Percentiles rank a stretch among this genome's conserved stretches.
Conservation (phyloP, 2,888 invertebrate species). For the Habrosyne pyritoides region DNA sequence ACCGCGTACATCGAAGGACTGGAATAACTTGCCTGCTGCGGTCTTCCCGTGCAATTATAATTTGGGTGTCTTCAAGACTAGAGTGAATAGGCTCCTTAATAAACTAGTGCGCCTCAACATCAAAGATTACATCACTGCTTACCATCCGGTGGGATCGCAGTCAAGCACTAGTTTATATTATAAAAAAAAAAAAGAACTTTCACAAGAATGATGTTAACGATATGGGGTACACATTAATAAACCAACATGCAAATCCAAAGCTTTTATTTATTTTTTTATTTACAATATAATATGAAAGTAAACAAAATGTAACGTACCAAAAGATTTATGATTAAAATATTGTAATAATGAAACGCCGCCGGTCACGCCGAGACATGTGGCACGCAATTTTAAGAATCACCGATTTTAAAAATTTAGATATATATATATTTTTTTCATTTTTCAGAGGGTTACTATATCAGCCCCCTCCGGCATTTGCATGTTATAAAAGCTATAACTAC, state of each 20-base stretch:
- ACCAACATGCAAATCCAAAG: constrained; percentile 75
- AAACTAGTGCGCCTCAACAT: no score
- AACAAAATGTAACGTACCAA: constrained; percentile 81
- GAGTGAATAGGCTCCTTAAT: no score
- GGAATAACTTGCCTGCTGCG: no score
- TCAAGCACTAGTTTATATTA: no score
- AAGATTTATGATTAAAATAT: constrained; percentile 69
- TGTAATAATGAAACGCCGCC: constrained; percentile 54
- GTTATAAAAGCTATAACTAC: constrained; percentile 75
- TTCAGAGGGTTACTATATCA: background rate
- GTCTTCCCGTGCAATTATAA: no score
- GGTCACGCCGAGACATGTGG: constrained; percentile 30
- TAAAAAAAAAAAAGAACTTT: no score
- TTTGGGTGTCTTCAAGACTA: no score
- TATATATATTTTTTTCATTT: constrained; percentile 6
- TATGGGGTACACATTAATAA: constrained; percentile 24
- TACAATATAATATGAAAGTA: constrained; percentile 83
- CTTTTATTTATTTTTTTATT: constrained; percentile 78
- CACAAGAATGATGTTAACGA: no score
- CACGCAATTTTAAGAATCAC: constrained; percentile 34
- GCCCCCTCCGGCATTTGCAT: constrained; percentile 35
- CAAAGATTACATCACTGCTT: no score
- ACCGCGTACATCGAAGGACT: no score
- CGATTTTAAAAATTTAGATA: constrained; percentile 35
- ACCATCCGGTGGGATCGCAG: no score